A percentile compares a stretch with the other conserved stretches of the same genome.
Conservation (phyloP, 2,113 vertebrate species). For the Engystomops pustulosus region DNA sequence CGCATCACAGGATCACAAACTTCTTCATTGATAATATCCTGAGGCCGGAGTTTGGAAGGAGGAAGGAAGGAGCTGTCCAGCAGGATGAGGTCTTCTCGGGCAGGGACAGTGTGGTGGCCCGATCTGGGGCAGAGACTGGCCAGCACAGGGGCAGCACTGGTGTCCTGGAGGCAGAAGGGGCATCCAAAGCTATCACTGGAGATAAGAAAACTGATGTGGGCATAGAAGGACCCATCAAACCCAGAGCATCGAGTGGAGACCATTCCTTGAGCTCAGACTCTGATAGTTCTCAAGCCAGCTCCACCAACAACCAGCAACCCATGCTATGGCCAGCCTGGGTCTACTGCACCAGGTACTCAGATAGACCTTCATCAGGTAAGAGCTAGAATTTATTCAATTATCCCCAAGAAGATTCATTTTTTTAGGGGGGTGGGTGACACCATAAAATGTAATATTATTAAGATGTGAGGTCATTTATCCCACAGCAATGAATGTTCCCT, state of each 20-base stretch:
- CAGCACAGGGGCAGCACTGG: slow-evolving; percentile 47
- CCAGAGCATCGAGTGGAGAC: slow-evolving; percentile 81
- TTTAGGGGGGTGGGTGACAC: too few relatives aligned
- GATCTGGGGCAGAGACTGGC: slow-evolving; percentile 60
- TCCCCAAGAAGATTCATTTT: too few relatives aligned
- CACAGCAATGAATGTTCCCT: background rate
- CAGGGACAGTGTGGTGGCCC: slow-evolving; percentile 74
- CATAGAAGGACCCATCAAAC: slow-evolving; percentile 81
- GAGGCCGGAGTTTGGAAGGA: slow-evolving; percentile 90
- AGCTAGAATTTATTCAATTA: too few relatives aligned
- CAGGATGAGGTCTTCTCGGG: slow-evolving; percentile 70
- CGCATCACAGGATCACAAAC: slow-evolving; percentile 90
- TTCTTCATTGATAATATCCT: slow-evolving; percentile 98
- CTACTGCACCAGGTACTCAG: slow-evolving; percentile 97
- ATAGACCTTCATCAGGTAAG: slow-evolving; percentile 97
- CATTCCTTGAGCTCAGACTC: slow-evolving; percentile 95
- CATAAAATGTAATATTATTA: too few relatives aligned
- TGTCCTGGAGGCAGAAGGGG: slow-evolving; percentile 76
- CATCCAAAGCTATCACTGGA: slow-evolving; percentile 77
- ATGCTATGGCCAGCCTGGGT: slow-evolving; percentile 99
- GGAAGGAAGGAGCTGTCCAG: slow-evolving; percentile 78
- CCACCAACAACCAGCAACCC: slow-evolving; percentile 77
- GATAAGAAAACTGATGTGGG: slow-evolving; percentile 79
- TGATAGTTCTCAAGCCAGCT: slow-evolving; percentile 93
- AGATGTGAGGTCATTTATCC: background rate